Conservation (phyloP, 2,888 invertebrate species). For the Ophion ellenae region DNA sequence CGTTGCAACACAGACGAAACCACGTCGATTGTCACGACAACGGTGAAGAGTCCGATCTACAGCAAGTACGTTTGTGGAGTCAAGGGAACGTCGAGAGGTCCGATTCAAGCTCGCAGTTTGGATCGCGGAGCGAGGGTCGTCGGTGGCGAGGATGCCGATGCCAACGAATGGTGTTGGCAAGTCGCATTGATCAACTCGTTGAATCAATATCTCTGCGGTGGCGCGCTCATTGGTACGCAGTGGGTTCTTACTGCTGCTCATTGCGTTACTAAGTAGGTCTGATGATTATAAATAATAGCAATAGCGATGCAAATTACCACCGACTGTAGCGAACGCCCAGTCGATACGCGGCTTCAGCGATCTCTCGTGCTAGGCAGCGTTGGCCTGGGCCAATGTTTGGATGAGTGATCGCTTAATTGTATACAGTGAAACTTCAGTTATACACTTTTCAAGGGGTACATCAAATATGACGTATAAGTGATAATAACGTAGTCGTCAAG, state of each 20-base stretch:
- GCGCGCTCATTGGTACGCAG: constrained; percentile 96
- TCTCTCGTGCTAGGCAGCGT: too few relatives aligned
- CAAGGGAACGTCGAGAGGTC: constrained; percentile 89
- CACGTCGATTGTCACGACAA: constrained; percentile 85
- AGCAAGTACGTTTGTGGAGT: constrained; percentile 97
- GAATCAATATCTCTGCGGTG: constrained; percentile 97
- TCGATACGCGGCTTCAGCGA: too few relatives aligned
- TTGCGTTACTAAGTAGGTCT: constrained; percentile 94
- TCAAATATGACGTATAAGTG: too few relatives aligned
- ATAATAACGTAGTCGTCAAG: too few relatives aligned
- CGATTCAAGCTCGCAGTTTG: constrained; percentile 76
- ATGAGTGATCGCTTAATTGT: too few relatives aligned
- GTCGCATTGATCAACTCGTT: constrained; percentile 96
- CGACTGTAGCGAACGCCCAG: too few relatives aligned
- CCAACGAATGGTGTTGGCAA: constrained; percentile 98
- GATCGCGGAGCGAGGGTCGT: constrained; percentile 88
- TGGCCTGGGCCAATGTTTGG: too few relatives aligned
- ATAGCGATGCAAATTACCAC: too few relatives aligned
- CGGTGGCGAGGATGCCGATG: constrained; percentile 95
- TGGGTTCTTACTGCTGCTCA: constrained; percentile 98
- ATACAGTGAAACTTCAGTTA: too few relatives aligned
- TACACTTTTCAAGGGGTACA: too few relatives aligned
- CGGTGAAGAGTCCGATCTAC: constrained; percentile 89
- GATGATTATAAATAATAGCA: background rate
- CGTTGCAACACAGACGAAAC: constrained; percentile 73